Evolutionary conservation across 1,140 invertebrate species (phyloP), one percentile per base, ranked within the genome.

Genomic region (Ceratitis capitata): DNA sequence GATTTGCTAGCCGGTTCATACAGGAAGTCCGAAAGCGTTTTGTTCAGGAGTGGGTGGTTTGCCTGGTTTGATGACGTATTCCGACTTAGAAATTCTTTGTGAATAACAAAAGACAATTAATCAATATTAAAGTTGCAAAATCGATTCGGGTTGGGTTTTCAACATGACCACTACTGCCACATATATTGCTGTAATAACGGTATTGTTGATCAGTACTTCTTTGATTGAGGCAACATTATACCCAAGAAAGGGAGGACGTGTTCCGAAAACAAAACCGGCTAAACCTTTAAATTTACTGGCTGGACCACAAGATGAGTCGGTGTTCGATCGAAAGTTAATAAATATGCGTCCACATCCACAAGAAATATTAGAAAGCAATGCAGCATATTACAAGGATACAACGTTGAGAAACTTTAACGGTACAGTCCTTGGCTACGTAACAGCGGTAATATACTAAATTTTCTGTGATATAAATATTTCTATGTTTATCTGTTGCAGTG

Each of bases 351-450:
- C 95, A 1, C 93, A 94, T 87, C 92, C 93, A 16, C 94, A 94
- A 88, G 96, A 97, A 87, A 97, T 98, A 86, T 87, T 98, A 84
- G 93, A 94, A 85, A 95, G 97, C 89, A 94, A 96, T 92, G 93
- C 94, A 56, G 93, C 94, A 0, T 98, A 96, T 92, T 95, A 94
- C 89, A 94, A 94, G 87, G 94, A 97, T 84, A 95, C 94, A 9
- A 92, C 93, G 5, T 87, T 92, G 0, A 94, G 94, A 87, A 94
- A 94, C 87, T 96, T 97, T 91, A 93, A 94, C 86, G 95, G 95
- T 35, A 92, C 95, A 19, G 95, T 96, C 32, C 92, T 99, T 45
- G 98, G 96, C 84, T 98, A 97, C 92, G 96, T 98, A 56, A 98
- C 98, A 83, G 97, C 97, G 42, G 97, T 98, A 93, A 85, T 84